phyloP scores from a whole-genome alignment of 1,140 invertebrate genomes.

The Dysdera silvatica region DNA sequence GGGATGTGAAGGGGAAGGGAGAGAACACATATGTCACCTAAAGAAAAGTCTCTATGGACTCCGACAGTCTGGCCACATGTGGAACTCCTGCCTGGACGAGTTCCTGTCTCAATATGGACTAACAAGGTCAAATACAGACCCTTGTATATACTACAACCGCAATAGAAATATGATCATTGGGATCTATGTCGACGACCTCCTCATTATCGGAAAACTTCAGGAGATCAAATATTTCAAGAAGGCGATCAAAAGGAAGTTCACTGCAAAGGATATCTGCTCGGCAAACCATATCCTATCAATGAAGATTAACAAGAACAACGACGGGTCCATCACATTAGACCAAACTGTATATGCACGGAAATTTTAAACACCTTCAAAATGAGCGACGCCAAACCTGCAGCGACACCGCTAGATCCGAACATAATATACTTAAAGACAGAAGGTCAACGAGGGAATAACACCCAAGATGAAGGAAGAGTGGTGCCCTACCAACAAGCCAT shows the following conservation, averaged over 20 bases:
- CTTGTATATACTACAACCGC: constrained; percentile 3
- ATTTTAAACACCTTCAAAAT: constrained; percentile 37
- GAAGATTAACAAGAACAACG: not conserved
- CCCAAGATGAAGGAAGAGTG: too few species aligned
- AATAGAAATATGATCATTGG: constrained; percentile 5
- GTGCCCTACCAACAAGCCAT: constrained; percentile 33
- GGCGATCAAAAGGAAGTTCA: constrained; percentile 21
- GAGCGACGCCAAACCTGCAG: constrained; percentile 34
- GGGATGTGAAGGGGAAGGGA: constrained; percentile 34
- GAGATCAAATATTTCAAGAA: constrained; percentile 28
- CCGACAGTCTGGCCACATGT: constrained; percentile 43
- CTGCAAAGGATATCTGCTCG: constrained; percentile 3
- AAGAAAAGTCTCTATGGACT: constrained; percentile 45
- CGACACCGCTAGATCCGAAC: constrained; percentile 38
- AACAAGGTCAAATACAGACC: not conserved
- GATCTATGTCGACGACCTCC: constrained; percentile 28
- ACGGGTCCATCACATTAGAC: not conserved
- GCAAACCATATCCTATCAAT: constrained; percentile 4
- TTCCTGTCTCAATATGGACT: constrained; percentile 19
- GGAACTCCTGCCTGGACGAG: constrained; percentile 37
- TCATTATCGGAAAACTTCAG: constrained; percentile 6
- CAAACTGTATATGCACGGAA: constrained; percentile 22
- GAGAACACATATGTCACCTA: constrained; percentile 34
- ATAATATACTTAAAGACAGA: not conserved
- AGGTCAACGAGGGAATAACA: constrained; percentile 32